These are phyloP conservation scores for Hoplostethus mediterraneus DNA, from an alignment of 2,797 vertebrate species.

Conservation along the genomic window DNA sequence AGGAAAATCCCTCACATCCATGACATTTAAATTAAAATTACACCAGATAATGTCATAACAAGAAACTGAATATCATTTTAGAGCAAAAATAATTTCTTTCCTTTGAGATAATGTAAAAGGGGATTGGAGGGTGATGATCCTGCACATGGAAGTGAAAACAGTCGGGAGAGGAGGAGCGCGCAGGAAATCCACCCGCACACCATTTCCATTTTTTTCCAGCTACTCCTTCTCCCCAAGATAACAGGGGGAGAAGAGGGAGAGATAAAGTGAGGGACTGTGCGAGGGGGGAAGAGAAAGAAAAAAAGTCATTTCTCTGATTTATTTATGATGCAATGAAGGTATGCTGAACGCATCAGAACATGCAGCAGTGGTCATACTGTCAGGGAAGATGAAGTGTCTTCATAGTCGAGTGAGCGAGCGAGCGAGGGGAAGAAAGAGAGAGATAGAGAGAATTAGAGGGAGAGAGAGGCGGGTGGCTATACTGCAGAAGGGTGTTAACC, in stretches of 20 bases:
- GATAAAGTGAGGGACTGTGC: slow-evolving; percentile 71
- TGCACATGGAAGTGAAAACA: slow-evolving; percentile 55
- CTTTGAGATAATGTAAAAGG: slow-evolving; percentile 76
- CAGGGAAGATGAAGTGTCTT: slow-evolving; percentile 96
- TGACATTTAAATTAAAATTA: slow-evolving; percentile 86
- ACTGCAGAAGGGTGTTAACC: slow-evolving; percentile 89
- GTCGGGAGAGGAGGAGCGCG: slow-evolving; percentile 53
- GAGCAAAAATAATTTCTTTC: slow-evolving; percentile 78
- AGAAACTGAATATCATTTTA: slow-evolving; percentile 76
- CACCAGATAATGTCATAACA: slow-evolving; percentile 83
- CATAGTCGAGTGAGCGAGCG: slow-evolving; percentile 91
- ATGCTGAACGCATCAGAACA: slow-evolving; percentile 95
- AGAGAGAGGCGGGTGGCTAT: slow-evolving; percentile 75
- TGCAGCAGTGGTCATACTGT: slow-evolving; percentile 98
- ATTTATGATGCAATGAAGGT: slow-evolving; percentile 99
- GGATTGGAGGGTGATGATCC: slow-evolving; percentile 67
- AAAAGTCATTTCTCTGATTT: slow-evolving; percentile 96
- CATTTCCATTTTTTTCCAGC: slow-evolving; percentile 75
- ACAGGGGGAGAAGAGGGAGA: slow-evolving; percentile 59
- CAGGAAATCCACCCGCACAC: slow-evolving; percentile 71
- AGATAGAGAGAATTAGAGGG: slow-evolving; percentile 75
- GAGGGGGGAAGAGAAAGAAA: slow-evolving; percentile 80
- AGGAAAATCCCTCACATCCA: slow-evolving; percentile 76
- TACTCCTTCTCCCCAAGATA: slow-evolving; percentile 83
- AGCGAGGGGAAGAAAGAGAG: slow-evolving; percentile 71